Conservation (phyloP, 2,888 invertebrate genomes). For the Ametastegia equiseti region DNA sequence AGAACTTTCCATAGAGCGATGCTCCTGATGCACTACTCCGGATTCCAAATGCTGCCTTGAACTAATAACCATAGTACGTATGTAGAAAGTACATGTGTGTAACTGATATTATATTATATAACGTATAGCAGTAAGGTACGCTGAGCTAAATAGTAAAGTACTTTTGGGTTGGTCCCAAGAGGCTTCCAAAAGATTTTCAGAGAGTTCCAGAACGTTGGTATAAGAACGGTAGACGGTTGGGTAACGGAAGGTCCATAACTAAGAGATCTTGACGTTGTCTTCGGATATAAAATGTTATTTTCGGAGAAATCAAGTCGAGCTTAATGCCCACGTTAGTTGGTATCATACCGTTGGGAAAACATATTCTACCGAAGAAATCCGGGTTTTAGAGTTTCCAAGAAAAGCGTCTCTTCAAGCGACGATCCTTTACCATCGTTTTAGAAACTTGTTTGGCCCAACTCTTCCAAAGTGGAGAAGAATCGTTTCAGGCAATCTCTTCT, state of each 20-base stretch:
- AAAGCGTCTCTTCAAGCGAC: slow-evolving; percentile 5
- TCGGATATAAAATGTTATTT: background rate
- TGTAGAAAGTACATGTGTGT: background rate
- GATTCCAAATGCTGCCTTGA: background rate
- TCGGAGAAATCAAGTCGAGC: background rate
- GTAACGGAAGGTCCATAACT: background rate
- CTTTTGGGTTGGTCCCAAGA: slow-evolving; percentile 7
- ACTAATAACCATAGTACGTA: background rate
- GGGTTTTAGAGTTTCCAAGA: background rate
- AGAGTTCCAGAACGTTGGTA: background rate
- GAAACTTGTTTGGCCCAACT: slow-evolving; percentile 19
- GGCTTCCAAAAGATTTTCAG: background rate
- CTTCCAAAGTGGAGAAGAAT: slow-evolving; percentile 25
- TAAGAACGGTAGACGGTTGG: background rate
- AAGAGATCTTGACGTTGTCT: background rate
- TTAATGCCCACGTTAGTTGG: background rate
- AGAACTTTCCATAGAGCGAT: background rate
- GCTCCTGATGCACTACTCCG: background rate
- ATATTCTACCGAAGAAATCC: background rate
- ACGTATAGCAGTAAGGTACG: background rate
- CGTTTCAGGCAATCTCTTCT: slow-evolving; percentile 17
- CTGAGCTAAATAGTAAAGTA: background rate
- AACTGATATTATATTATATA: background rate
- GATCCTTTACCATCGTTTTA: background rate
- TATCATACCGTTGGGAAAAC: background rate